A percentile compares a stretch with the other conserved stretches of the same genome.
phyloP scores from a whole-genome alignment of 2,888 invertebrate genomes.

The Cataglyphis albicans region DNA sequence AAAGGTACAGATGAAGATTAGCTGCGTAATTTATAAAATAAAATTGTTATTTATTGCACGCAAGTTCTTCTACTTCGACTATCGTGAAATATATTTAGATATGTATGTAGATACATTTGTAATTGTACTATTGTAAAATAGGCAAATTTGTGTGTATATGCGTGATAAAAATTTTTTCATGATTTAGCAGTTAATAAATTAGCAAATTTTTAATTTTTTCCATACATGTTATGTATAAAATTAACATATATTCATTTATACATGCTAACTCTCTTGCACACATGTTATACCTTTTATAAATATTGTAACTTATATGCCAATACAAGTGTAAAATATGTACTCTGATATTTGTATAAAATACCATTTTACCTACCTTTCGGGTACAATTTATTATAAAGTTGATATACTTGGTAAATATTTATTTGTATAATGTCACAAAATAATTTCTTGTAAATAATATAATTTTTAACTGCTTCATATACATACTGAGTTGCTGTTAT shows the following conservation, averaged over 20 bases:
- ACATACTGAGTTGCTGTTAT: constrained; percentile 57
- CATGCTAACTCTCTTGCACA: constrained; percentile 45
- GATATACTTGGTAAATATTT: constrained; percentile 41
- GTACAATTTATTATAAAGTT: constrained; percentile 36
- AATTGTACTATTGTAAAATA: constrained; percentile 75
- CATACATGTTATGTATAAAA: constrained; percentile 62
- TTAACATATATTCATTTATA: constrained; percentile 60
- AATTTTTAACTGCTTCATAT: constrained; percentile 66
- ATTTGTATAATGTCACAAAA: constrained; percentile 54
- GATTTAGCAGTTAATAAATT: constrained; percentile 67
- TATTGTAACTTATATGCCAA: constrained; percentile 63
- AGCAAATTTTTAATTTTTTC: constrained; percentile 70
- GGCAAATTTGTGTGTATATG: constrained; percentile 72
- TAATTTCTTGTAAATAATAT: constrained; percentile 67
- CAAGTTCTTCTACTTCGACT: constrained; percentile 60
- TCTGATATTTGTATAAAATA: constrained; percentile 58
- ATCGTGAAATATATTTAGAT: constrained; percentile 69
- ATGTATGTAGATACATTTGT: constrained; percentile 75
- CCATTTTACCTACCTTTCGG: constrained; percentile 51
- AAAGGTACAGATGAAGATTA: constrained; percentile 89
- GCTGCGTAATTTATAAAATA: constrained; percentile 70
- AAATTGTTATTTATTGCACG: constrained; percentile 76
- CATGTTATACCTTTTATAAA: constrained; percentile 65
- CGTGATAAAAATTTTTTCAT: constrained; percentile 70
- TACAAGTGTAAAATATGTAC: constrained; percentile 58